These are phyloP conservation scores for Podotricha telesiphe DNA, from an alignment of 2,888 invertebrate species.

Conservation along the genomic window DNA sequence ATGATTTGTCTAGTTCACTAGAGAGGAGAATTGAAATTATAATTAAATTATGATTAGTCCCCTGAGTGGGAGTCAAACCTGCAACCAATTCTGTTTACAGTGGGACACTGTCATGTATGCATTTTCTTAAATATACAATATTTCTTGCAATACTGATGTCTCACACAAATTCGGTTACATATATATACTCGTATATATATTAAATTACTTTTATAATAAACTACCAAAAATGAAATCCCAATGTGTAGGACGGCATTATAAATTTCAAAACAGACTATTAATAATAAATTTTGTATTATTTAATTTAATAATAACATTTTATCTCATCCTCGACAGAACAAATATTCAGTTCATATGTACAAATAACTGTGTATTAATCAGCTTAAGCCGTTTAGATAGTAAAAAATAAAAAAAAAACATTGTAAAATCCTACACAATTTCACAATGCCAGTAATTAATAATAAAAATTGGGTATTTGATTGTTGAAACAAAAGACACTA, in stretches of 20 bases:
- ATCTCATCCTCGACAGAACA: not conserved
- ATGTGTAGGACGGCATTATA: conserved; percentile 6
- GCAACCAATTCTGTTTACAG: no score
- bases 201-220: no score
- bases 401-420: not conserved
- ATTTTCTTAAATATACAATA: no score
- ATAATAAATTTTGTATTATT: not conserved
- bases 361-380: conserved; percentile 18
- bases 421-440: not conserved
- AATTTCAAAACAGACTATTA: conserved; percentile 4
- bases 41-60: no score
- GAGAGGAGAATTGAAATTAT: no score
- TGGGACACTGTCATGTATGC: no score
- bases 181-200: no score
- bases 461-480: conserved; percentile 8
- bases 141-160: no score
- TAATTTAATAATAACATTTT: not conserved
- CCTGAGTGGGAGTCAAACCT: no score
- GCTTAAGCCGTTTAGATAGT: not conserved
- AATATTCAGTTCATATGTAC: conserved; percentile 23
- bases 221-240: no score
- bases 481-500: not conserved
- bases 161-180: no score
- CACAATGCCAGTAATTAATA: not conserved
- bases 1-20: no score